Evolutionary conservation across 2,888 invertebrate species (phyloP).

Genomic region (Venustoraphidia nigricollis): DNA sequence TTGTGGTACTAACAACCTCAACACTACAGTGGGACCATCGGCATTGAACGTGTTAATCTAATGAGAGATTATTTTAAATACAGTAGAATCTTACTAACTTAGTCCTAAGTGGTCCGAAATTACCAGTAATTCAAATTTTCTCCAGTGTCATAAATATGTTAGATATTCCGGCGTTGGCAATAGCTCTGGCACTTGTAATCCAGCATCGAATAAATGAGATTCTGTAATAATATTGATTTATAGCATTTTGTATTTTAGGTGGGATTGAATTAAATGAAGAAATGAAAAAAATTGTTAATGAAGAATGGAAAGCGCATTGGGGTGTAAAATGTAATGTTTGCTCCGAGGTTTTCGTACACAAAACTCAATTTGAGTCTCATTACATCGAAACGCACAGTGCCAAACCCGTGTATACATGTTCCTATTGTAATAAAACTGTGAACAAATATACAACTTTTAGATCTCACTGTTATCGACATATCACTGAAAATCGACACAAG

Average conservation of each 20-base stretch:
- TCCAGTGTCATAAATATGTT: too few relatives aligned
- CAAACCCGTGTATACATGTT: slow-evolving; percentile 38
- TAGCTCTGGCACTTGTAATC: too few relatives aligned
- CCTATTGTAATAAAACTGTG: slow-evolving; percentile 36
- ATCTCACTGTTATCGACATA: slow-evolving; percentile 39
- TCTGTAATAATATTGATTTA: too few relatives aligned
- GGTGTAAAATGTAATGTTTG: slow-evolving; percentile 41
- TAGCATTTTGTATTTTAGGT: slow-evolving; percentile 10
- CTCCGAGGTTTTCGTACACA: slow-evolving; percentile 31
- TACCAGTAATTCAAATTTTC: too few relatives aligned
- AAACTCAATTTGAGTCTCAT: slow-evolving; percentile 36
- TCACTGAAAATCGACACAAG: slow-evolving; percentile 38
- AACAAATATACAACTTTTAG: slow-evolving; percentile 36
- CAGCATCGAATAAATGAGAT: too few relatives aligned
- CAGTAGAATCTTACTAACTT: too few relatives aligned
- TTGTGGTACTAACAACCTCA: too few relatives aligned
- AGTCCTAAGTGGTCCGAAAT: too few relatives aligned
- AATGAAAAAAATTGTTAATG: slow-evolving; percentile 31
- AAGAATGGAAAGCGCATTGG: slow-evolving; percentile 28
- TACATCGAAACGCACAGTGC: slow-evolving; percentile 25
- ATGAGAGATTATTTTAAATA: too few relatives aligned
- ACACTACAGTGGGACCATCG: too few relatives aligned
- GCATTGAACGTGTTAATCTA: too few relatives aligned
- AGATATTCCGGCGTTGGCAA: too few relatives aligned
- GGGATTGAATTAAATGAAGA: slow-evolving; percentile 22